Conservation (phyloP, 2,113 vertebrate genomes). For the Pangasianodon gigas region DNA sequence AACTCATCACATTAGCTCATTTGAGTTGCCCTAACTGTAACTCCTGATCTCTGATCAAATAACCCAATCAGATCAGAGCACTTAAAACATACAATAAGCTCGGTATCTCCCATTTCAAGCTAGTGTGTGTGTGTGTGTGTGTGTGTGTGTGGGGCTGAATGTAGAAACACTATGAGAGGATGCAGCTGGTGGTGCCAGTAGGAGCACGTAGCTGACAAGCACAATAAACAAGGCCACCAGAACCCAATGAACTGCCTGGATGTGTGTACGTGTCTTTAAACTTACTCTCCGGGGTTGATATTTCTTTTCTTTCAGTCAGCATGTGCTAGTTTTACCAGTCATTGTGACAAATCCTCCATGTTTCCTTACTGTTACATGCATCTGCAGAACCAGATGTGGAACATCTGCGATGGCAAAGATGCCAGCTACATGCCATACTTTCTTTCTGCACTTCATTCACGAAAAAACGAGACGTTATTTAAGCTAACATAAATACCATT, state of each 20-base stretch:
- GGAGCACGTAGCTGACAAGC: slow-evolving; percentile 64
- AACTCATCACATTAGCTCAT: not conserved
- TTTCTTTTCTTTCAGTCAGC: not conserved
- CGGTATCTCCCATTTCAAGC: not conserved
- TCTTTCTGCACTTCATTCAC: no score
- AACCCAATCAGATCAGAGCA: not conserved
- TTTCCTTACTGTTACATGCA: not conserved
- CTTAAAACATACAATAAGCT: not conserved
- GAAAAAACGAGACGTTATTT: no score
- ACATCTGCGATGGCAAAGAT: not conserved
- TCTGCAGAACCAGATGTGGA: not conserved
- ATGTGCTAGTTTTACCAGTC: not conserved
- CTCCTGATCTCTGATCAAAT: not conserved
- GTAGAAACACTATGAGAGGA: slow-evolving; percentile 65
- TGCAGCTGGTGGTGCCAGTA: slow-evolving; percentile 70
- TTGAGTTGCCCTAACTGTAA: not conserved
- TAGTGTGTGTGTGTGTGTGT: slow-evolving; percentile 15
- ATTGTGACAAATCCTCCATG: not conserved
- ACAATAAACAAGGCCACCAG: slow-evolving; percentile 66
- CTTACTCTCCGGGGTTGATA: not conserved
- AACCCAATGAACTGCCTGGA: slow-evolving; percentile 51
- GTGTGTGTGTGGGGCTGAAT: slow-evolving; percentile 58
- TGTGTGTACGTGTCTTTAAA: slow-evolving; percentile 21
- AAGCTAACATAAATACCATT: not conserved
- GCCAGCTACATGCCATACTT: no score